A percentile compares a stretch with the other conserved stretches of the same genome.
These are phyloP conservation scores for Macrotus californicus DNA, from an alignment of 2,113 vertebrate genomes.

Conservation along the genomic window DNA sequence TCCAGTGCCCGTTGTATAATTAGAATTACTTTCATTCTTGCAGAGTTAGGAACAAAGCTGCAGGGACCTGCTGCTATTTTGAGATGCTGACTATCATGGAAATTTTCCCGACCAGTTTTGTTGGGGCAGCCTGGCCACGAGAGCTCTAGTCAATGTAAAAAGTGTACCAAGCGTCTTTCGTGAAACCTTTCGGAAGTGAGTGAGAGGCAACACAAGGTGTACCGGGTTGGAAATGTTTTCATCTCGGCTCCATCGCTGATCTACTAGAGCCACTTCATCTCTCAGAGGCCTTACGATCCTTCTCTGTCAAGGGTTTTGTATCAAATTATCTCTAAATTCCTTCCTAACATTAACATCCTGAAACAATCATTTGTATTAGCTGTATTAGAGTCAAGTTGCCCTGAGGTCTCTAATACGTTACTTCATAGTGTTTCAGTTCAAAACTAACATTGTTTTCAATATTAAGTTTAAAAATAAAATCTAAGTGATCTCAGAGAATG, in stretches of 20 bases:
- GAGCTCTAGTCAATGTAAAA: conserved; percentile 43
- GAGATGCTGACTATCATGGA: conserved; percentile 59
- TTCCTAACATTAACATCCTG: neutral
- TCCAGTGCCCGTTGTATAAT: conserved; percentile 59
- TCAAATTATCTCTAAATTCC: conserved; percentile 25
- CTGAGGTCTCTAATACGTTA: neutral
- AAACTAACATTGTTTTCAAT: conserved; percentile 20
- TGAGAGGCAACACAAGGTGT: conserved; percentile 11
- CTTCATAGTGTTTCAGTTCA: conserved; percentile 27
- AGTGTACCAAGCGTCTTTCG: conserved; percentile 18
- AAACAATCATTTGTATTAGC: conserved; percentile 37
- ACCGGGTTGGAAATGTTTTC: conserved; percentile 22
- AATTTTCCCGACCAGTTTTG: conserved; percentile 55
- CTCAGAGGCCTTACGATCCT: conserved; percentile 22
- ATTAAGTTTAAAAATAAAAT: conserved; percentile 44
- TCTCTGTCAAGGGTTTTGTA: neutral
- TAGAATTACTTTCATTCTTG: conserved; percentile 62
- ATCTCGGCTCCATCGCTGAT: neutral
- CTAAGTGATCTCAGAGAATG: neutral
- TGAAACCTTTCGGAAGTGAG: conserved; percentile 10
- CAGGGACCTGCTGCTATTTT: conserved; percentile 53
- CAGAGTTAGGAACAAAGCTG: conserved; percentile 54
- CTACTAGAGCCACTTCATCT: conserved; percentile 15
- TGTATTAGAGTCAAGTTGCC: neutral
- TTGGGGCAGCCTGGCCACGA: conserved; percentile 11